Percentiles rank a stretch among this genome's conserved stretches.
These are phyloP conservation scores for Cirrhinus mrigala DNA, from an alignment of 2,797 vertebrate genomes.

Conservation along the genomic window DNA sequence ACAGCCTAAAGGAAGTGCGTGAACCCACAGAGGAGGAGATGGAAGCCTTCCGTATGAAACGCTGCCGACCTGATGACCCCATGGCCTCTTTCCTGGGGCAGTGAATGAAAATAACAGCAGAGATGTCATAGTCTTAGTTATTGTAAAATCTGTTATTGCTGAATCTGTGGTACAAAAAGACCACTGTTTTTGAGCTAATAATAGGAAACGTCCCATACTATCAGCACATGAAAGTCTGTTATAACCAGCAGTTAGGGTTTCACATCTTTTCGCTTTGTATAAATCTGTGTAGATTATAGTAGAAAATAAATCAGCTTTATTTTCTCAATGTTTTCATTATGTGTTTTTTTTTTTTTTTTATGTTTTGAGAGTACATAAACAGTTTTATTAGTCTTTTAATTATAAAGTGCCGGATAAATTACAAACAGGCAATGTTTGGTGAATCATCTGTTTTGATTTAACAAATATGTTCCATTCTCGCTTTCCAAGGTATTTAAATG, in stretches of 20 bases:
- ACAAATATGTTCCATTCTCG: not conserved
- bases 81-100: constrained; percentile 95
- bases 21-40: constrained; percentile 99
- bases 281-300: not conserved
- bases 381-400: not conserved
- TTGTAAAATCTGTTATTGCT: not conserved
- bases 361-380: not conserved
- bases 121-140: not conserved
- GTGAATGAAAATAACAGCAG: constrained; percentile 64
- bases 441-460: constrained; percentile 13
- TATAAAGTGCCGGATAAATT: not conserved
- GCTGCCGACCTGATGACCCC: constrained; percentile 90
- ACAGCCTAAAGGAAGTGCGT: constrained; percentile 85
- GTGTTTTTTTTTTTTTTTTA: not conserved
- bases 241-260: not conserved
- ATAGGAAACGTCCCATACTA: not conserved
- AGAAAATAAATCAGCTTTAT: not conserved
- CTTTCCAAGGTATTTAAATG: constrained; percentile 13
- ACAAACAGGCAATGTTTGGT: not conserved
- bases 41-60: constrained; percentile 97
- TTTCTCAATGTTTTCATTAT: not conserved
- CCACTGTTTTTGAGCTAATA: not conserved
- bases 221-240: not conserved
- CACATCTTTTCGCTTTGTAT: not conserved
- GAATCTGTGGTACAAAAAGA: not conserved